Percentiles rank a stretch among this genome's conserved stretches.
Evolutionary conservation across 2,797 vertebrate genomes (phyloP).

Genomic region (Chelonia mydas): DNA sequence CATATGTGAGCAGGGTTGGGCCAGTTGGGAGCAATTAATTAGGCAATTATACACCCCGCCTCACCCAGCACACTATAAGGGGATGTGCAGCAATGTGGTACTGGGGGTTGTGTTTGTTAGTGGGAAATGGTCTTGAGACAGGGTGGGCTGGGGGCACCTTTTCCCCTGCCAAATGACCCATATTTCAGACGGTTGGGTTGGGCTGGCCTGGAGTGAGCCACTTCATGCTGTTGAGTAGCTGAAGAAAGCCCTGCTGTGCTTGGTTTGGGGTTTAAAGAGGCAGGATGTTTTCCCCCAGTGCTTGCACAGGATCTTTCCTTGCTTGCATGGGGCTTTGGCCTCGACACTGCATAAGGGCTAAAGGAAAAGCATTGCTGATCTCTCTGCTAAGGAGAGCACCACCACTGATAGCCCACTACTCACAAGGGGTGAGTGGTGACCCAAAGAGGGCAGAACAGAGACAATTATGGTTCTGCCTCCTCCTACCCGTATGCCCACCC

Average conservation of each 20-base stretch:
- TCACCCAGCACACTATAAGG: background rate
- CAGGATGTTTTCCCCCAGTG: background rate
- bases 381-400: background rate
- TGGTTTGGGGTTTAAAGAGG: background rate
- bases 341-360: background rate
- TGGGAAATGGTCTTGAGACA: background rate
- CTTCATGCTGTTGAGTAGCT: rapidly evolving
- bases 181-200: background rate
- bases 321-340: background rate
- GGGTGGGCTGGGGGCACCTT: background rate
- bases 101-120: background rate
- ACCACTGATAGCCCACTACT: background rate
- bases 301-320: rapidly evolving
- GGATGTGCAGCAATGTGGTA: background rate
- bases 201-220: background rate
- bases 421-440: background rate
- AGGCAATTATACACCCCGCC: background rate
- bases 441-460: too few relatives aligned
- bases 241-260: background rate
- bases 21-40: background rate
- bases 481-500: background rate
- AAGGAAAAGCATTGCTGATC: background rate
- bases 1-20: rapidly evolving
- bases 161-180: background rate
- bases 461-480: background rate